Evolutionary conservation across 2,797 vertebrate species (phyloP).

Genomic region (Channa striata): DNA sequence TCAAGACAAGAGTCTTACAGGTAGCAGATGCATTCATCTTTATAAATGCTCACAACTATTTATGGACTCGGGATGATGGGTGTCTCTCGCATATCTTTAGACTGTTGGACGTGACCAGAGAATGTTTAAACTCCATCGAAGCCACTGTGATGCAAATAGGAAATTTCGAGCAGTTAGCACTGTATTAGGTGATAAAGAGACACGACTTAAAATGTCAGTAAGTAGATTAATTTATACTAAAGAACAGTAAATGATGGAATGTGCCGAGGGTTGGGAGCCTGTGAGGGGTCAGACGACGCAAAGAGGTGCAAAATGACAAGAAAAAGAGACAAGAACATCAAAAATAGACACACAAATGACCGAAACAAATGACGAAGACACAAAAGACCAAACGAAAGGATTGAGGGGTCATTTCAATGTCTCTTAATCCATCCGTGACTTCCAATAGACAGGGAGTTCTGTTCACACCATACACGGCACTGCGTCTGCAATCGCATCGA

Average conservation of each 20-base stretch:
- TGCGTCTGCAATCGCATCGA: slow-evolving; percentile 1
- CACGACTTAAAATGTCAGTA: too few relatives aligned
- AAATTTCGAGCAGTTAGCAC: too few relatives aligned
- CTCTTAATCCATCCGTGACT: too few relatives aligned
- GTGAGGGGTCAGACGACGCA: too few relatives aligned
- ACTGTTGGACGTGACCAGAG: background rate
- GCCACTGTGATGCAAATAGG: too few relatives aligned
- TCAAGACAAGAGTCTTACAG: background rate
- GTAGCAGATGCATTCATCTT: slow-evolving; percentile 6
- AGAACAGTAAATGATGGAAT: too few relatives aligned
- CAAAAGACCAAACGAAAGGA: too few relatives aligned
- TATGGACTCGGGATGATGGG: background rate
- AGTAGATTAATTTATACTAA: background rate
- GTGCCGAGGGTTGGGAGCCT: too few relatives aligned
- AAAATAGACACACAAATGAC: too few relatives aligned
- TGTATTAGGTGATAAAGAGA: background rate
- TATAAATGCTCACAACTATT: background rate
- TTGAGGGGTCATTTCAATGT: too few relatives aligned
- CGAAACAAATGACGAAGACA: too few relatives aligned
- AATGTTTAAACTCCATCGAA: background rate
- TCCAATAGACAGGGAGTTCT: background rate
- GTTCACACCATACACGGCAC: too few relatives aligned
- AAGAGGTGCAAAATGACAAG: background rate
- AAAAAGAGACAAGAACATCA: background rate
- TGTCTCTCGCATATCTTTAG: background rate